Evolutionary conservation across 2,888 invertebrate species (phyloP).

Genomic region (Thelaira solivaga): DNA sequence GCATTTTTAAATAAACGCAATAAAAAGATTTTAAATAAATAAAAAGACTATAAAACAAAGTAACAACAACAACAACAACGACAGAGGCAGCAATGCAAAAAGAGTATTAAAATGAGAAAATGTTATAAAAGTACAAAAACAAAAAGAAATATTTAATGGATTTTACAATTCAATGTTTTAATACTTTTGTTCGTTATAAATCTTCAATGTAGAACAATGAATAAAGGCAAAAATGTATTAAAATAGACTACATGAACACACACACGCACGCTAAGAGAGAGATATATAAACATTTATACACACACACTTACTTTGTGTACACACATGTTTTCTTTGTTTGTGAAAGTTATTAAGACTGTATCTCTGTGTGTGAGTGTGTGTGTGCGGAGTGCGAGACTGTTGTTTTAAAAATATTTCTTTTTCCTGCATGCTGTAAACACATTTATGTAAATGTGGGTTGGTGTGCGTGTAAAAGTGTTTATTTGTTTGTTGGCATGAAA

Average conservation of each 20-base stretch:
- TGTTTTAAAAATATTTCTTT: too few species aligned
- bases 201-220: constrained; percentile 35
- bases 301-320: background rate
- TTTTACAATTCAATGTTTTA: constrained; percentile 36
- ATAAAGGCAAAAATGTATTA: constrained; percentile 3
- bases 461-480: background rate
- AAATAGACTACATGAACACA: constrained; percentile 1
- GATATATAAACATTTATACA: background rate
- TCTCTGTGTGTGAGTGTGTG: background rate
- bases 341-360: background rate
- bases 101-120: background rate
- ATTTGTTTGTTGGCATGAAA: constrained; percentile 14
- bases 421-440: too few species aligned
- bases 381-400: constrained; percentile 15
- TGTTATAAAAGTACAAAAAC: background rate
- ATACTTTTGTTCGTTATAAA: constrained; percentile 30
- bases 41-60: background rate
- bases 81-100: constrained; percentile 7
- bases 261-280: background rate
- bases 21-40: constrained; percentile 8
- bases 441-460: too few species aligned
- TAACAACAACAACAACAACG: too few species aligned
- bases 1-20: constrained; percentile 9
- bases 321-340: background rate
- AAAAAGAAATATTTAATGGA: constrained; percentile 42